Conservation (phyloP, 2,888 invertebrate genomes). For the Tineola bisselliella region DNA sequence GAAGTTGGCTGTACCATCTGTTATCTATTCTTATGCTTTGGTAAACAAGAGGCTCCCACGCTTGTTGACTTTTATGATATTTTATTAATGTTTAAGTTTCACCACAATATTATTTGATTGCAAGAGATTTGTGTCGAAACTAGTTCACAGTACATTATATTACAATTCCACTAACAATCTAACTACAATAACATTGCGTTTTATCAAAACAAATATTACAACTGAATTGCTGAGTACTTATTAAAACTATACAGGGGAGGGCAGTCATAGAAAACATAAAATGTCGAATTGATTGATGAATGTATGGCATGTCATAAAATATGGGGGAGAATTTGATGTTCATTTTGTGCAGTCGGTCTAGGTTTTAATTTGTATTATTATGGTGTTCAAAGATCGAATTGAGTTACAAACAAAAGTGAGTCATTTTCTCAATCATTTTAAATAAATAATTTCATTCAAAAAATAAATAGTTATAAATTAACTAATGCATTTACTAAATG, state of each 20-base stretch:
- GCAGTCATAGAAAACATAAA: no score
- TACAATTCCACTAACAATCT: no score
- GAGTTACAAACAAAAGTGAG: neutral
- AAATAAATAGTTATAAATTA: neutral
- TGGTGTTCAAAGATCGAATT: neutral
- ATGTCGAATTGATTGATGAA: no score
- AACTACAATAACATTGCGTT: no score
- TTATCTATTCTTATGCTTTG: conserved; percentile 6
- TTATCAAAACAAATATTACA: no score
- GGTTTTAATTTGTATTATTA: no score
- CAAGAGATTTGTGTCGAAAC: conserved; percentile 1
- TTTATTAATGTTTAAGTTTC: conserved; percentile 5
- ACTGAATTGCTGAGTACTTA: no score
- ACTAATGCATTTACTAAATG: neutral
- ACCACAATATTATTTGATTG: neutral
- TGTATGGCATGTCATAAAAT: no score
- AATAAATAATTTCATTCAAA: no score
- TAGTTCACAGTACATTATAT: neutral
- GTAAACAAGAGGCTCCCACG: conserved; percentile 11
- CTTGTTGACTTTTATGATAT: conserved; percentile 8
- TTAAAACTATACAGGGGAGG: no score
- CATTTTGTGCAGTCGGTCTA: no score
- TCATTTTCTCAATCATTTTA: neutral
- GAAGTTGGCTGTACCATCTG: neutral
- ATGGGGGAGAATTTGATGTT: no score